Evolutionary conservation across 2,888 invertebrate species (phyloP).

Genomic region (Isotomurus palustris): DNA sequence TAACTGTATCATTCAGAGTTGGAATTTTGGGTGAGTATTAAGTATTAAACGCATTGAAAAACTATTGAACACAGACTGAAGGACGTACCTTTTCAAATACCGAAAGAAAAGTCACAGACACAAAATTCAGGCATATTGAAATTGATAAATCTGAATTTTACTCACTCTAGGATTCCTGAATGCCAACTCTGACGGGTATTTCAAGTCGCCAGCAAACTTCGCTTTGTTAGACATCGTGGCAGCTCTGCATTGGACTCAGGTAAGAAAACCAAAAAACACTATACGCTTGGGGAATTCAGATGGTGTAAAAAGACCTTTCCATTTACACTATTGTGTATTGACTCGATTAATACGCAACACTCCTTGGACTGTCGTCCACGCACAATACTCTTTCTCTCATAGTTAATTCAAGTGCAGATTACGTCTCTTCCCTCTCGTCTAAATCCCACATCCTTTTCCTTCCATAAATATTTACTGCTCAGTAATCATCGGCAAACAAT

Average conservation of each 20-base stretch:
- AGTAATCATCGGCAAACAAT: slow-evolving; percentile 12
- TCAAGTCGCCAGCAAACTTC: slow-evolving; percentile 85
- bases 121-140: background rate
- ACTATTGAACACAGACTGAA: background rate
- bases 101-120: background rate
- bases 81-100: background rate
- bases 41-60: background rate
- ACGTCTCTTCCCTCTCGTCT: too few species aligned
- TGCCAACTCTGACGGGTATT: slow-evolving; percentile 79
- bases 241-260: slow-evolving; percentile 46
- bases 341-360: background rate
- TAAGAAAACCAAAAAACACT: slow-evolving; percentile 10
- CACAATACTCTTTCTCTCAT: background rate
- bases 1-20: slow-evolving; percentile 93
- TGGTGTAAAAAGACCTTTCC: background rate
- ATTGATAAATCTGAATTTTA: background rate
- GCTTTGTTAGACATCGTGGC: slow-evolving; percentile 96
- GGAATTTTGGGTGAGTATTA: slow-evolving; percentile 70
- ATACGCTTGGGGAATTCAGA: background rate
- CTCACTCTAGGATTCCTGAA: slow-evolving; percentile 71
- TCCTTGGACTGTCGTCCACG: background rate
- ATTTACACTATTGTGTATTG: background rate
- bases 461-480: slow-evolving; percentile 11
- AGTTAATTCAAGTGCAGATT: background rate
- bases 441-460: slow-evolving; percentile 6